These are phyloP conservation scores for Sphecodes monilicornis DNA, from an alignment of 2,888 invertebrate genomes.

Conservation along the genomic window DNA sequence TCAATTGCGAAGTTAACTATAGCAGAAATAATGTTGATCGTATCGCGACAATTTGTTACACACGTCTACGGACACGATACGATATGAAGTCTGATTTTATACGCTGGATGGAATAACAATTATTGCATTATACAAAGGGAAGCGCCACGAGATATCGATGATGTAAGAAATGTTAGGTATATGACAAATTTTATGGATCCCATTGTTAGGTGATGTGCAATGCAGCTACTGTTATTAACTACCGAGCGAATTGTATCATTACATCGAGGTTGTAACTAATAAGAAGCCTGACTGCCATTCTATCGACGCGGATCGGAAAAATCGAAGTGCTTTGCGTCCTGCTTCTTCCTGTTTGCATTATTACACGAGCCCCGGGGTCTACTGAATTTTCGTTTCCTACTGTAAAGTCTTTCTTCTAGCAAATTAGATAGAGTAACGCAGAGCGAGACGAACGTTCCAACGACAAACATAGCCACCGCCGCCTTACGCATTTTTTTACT, in stretches of 20 bases:
- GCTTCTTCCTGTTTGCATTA: conserved; percentile 33
- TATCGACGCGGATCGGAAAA: conserved; percentile 42
- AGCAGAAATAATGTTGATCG: conserved; percentile 29
- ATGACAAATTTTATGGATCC: conserved; percentile 63
- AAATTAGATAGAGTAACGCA: background rate
- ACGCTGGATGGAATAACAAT: conserved; percentile 40
- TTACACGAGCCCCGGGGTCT: conserved; percentile 17
- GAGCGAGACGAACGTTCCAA: background rate
- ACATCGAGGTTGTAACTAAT: conserved; percentile 56
- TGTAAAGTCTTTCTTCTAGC: conserved; percentile 1
- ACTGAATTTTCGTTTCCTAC: conserved; percentile 18
- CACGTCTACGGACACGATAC: conserved; percentile 31
- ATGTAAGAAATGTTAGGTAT: conserved; percentile 61
- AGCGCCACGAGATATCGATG: conserved; percentile 27
- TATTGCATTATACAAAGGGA: conserved; percentile 28
- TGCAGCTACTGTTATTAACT: conserved; percentile 58
- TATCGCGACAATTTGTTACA: conserved; percentile 27
- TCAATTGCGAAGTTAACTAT: conserved; percentile 15
- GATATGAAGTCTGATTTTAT: conserved; percentile 75
- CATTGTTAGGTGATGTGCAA: conserved; percentile 49
- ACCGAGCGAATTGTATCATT: conserved; percentile 53
- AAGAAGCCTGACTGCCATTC: conserved; percentile 67
- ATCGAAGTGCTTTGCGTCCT: conserved; percentile 27
- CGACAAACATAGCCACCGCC: background rate
- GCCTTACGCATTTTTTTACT: background rate